phyloP scores from a whole-genome alignment of 2,113 vertebrate species.

The Myxocyprinus asiaticus region DNA sequence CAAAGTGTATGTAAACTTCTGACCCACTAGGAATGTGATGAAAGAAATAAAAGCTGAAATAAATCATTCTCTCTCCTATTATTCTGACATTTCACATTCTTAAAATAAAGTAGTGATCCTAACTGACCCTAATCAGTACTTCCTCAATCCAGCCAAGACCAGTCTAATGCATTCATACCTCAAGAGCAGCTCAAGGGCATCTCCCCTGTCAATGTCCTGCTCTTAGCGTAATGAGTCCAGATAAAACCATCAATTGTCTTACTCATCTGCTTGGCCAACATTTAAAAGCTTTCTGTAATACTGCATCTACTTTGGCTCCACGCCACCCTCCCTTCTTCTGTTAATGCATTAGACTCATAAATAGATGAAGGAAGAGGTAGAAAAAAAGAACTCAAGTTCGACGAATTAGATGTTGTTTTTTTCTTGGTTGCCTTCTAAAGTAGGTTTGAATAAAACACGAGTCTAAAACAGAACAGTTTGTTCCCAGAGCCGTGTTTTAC shows the following conservation, averaged over 20 bases:
- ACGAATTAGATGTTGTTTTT: slow-evolving; percentile 47
- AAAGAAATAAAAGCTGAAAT: too few species aligned
- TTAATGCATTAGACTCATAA: slow-evolving; percentile 61
- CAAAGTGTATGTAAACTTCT: too few species aligned
- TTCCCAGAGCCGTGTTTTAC: background rate
- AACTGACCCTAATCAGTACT: too few species aligned
- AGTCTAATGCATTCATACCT: slow-evolving; percentile 43
- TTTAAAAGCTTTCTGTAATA: slow-evolving; percentile 80
- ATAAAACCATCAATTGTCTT: slow-evolving; percentile 77
- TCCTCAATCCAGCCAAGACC: background rate
- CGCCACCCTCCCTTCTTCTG: slow-evolving; percentile 59
- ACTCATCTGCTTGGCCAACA: slow-evolving; percentile 63
- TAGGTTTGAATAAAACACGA: slow-evolving; percentile 35
- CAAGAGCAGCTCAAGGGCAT: slow-evolving; percentile 75
- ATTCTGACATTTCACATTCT: too few species aligned
- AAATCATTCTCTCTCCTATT: too few species aligned
- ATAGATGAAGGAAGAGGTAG: slow-evolving; percentile 29
- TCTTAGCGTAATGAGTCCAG: slow-evolving; percentile 79
- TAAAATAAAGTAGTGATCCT: too few species aligned
- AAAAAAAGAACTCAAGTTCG: slow-evolving; percentile 7
- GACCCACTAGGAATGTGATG: too few species aligned
- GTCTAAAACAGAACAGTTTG: background rate
- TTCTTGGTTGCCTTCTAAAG: background rate
- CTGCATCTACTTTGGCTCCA: slow-evolving; percentile 66
- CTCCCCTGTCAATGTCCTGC: slow-evolving; percentile 62